Conservation (phyloP, 1,140 invertebrate genomes). For the Fopius arisanus region DNA sequence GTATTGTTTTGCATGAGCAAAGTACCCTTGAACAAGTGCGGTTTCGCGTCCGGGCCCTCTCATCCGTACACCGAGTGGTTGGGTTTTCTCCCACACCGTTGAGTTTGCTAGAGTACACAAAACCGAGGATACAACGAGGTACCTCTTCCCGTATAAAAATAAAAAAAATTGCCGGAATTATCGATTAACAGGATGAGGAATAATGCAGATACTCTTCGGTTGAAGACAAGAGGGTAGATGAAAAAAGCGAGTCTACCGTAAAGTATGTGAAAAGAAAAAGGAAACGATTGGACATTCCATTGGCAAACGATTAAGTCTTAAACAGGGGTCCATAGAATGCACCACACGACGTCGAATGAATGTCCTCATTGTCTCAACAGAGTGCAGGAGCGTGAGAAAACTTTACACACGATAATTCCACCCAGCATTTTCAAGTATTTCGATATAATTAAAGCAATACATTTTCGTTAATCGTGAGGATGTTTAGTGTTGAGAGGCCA, state of each 20-base stretch:
- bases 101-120: neutral
- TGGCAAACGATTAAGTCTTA: slow-evolving; percentile 53
- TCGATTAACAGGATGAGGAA: neutral
- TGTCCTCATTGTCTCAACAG: slow-evolving; percentile 52
- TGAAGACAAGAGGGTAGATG: neutral
- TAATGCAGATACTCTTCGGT: neutral
- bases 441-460: slow-evolving; percentile 11
- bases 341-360: slow-evolving; percentile 47
- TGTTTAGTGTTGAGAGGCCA: neutral
- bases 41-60: slow-evolving; percentile 59
- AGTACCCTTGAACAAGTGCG: slow-evolving; percentile 54
- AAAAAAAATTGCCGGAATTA: neutral
- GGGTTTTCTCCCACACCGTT: neutral
- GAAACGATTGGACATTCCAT: slow-evolving; percentile 43
- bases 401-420: slow-evolving; percentile 44
- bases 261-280: neutral
- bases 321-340: slow-evolving; percentile 41
- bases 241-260: neutral
- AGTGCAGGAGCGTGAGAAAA: slow-evolving; percentile 47
- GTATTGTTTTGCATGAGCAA: slow-evolving; percentile 49
- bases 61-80: neutral
- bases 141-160: neutral
- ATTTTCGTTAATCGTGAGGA: neutral
- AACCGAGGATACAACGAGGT: no score
- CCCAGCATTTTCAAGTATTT: slow-evolving; percentile 50